A percentile compares a stretch with the other conserved stretches of the same genome.
Evolutionary conservation across 2,113 vertebrate genomes (phyloP).

Genomic region (Rhinopithecus roxellana): DNA sequence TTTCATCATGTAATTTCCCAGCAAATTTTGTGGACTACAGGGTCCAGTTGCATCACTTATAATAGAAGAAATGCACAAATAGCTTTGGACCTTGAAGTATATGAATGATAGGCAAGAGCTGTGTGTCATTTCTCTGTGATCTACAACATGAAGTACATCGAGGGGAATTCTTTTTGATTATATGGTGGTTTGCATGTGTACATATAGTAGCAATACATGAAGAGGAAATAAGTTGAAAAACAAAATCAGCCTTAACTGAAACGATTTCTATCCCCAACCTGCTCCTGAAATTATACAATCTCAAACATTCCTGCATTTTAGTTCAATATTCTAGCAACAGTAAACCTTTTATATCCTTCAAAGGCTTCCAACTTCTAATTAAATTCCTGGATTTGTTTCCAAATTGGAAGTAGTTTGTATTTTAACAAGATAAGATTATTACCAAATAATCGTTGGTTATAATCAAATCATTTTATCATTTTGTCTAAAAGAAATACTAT

Average conservation of each 20-base stretch:
- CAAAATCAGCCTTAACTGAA: not conserved
- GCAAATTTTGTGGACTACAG: not conserved
- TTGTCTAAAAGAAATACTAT: not conserved
- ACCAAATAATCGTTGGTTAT: not conserved
- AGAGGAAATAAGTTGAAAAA: not conserved
- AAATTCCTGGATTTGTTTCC: not conserved
- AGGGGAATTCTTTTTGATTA: not conserved
- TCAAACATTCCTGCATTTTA: not conserved
- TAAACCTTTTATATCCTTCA: not conserved
- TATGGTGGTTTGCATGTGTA: not conserved
- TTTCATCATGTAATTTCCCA: not conserved
- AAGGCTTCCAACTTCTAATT: not conserved
- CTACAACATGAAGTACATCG: not conserved
- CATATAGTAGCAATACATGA: not conserved
- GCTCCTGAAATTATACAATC: not conserved
- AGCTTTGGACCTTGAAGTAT: not conserved
- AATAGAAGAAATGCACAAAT: not conserved
- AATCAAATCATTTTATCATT: not conserved
- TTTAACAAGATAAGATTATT: constrained; percentile 29
- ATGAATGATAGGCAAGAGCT: not conserved
- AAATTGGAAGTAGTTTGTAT: not conserved
- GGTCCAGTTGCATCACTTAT: not conserved
- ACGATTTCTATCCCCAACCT: not conserved
- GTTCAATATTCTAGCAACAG: not conserved
- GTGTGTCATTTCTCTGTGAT: not conserved